phyloP scores from a whole-genome alignment of 2,888 invertebrate species.

The Troides aeacus region DNA sequence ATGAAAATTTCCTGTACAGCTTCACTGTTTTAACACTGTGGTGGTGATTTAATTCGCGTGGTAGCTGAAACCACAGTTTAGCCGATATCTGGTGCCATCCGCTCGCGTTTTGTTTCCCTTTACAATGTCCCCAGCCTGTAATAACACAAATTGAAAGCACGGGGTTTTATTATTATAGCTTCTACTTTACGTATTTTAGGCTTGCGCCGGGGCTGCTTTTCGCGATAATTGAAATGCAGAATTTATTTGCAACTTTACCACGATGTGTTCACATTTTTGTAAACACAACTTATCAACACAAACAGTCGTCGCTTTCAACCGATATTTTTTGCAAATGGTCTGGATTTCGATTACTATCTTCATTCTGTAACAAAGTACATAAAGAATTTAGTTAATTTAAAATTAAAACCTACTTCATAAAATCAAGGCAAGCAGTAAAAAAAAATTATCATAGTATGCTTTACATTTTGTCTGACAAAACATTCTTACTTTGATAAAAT shows the following conservation, averaged over 20 bases:
- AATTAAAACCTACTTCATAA: no score
- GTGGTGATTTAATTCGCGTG: slow-evolving; percentile 38
- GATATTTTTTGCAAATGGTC: no score
- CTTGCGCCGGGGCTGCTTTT: slow-evolving; percentile 8
- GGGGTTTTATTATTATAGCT: slow-evolving; percentile 27
- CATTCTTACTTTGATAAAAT: no score
- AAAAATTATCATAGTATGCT: no score
- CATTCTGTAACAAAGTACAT: no score
- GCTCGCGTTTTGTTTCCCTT: slow-evolving; percentile 52
- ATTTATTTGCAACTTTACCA: background rate
- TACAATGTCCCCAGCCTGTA: slow-evolving; percentile 44
- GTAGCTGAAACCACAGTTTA: slow-evolving; percentile 40
- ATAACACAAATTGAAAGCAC: slow-evolving; percentile 41
- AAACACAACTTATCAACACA: background rate
- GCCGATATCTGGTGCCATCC: slow-evolving; percentile 36
- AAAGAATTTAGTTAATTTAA: no score
- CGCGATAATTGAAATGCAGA: slow-evolving; percentile 1
- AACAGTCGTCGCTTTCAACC: background rate
- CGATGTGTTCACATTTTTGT: background rate
- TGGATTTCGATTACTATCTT: no score
- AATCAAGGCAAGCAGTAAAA: no score
- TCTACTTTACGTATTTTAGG: slow-evolving; percentile 21
- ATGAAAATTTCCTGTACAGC: slow-evolving; percentile 23
- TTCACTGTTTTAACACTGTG: slow-evolving; percentile 15
- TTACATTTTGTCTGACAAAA: no score